These are phyloP conservation scores for Percopsis transmontana DNA, from an alignment of 2,113 vertebrate species.

Conservation along the genomic window DNA sequence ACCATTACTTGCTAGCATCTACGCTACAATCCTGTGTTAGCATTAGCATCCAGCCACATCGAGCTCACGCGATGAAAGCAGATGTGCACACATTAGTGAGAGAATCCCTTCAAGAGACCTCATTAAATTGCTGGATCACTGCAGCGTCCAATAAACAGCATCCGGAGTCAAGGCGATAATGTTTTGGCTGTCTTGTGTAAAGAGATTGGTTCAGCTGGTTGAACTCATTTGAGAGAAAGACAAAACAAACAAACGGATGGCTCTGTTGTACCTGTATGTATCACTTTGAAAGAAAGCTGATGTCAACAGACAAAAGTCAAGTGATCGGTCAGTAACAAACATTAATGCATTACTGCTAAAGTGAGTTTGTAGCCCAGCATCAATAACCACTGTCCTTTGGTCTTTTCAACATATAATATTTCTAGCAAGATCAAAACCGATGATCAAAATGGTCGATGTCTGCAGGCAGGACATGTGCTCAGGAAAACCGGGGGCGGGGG, in stretches of 20 bases:
- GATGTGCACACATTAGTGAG: constrained; percentile 66
- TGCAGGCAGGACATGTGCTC: constrained; percentile 9
- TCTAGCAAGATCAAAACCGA: background rate
- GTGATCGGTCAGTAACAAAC: constrained; percentile 31
- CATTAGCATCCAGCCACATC: constrained; percentile 56
- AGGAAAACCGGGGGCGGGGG: background rate
- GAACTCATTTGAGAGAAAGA: too few species aligned
- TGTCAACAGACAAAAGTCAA: constrained; percentile 44
- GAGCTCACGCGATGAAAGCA: constrained; percentile 58
- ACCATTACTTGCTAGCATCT: constrained; percentile 19
- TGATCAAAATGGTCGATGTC: constrained; percentile 6
- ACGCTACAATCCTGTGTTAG: constrained; percentile 24
- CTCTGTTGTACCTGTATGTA: constrained; percentile 35
- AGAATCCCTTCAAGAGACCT: constrained; percentile 62
- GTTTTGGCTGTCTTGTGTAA: constrained; percentile 20
- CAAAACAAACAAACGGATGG: background rate
- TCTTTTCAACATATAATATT: background rate
- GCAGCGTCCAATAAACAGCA: constrained; percentile 59
- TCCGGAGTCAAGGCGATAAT: constrained; percentile 44
- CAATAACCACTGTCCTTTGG: background rate
- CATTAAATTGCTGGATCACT: constrained; percentile 62
- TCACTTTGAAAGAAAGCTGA: constrained; percentile 38
- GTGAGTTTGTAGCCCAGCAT: background rate
- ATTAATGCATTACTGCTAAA: constrained; percentile 13
- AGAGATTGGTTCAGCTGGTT: too few species aligned